Conservation (phyloP, 2,113 vertebrate genomes). For the Agapornis roseicollis region DNA sequence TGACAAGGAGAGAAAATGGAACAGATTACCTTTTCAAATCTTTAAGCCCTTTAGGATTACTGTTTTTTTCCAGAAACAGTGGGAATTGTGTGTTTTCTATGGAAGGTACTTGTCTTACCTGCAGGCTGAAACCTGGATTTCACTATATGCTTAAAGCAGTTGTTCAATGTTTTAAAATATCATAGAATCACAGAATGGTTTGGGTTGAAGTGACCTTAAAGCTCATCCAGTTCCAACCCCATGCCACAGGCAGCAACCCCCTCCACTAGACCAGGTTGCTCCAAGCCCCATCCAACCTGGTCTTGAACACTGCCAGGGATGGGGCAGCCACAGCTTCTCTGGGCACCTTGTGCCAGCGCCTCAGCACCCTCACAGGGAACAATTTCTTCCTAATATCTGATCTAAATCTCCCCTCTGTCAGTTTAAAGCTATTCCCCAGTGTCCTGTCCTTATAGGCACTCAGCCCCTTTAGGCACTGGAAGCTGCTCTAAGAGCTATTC, state of each 20-base stretch:
- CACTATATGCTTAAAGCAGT: background rate
- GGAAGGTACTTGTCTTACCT: background rate
- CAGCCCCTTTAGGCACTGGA: background rate
- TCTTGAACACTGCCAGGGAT: background rate
- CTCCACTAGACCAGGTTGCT: background rate
- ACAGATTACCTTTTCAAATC: background rate
- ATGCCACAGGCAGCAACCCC: background rate
- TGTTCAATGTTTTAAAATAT: background rate
- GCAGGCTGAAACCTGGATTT: background rate
- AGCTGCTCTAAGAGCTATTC: background rate
- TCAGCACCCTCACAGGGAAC: background rate
- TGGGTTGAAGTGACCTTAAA: background rate
- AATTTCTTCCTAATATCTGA: background rate
- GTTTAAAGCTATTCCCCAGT: background rate
- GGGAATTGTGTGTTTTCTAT: background rate
- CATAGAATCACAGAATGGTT: background rate
- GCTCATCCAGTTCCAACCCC: background rate
- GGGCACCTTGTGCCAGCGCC: background rate
- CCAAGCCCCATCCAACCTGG: background rate
- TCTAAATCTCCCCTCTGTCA: background rate
- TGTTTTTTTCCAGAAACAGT: background rate
- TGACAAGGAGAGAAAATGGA: background rate
- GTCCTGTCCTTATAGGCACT: background rate
- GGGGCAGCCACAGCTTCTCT: background rate
- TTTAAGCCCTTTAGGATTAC: background rate